These are phyloP conservation scores for Miniopterus natalensis DNA, from an alignment of 2,113 vertebrate genomes.

Conservation along the genomic window DNA sequence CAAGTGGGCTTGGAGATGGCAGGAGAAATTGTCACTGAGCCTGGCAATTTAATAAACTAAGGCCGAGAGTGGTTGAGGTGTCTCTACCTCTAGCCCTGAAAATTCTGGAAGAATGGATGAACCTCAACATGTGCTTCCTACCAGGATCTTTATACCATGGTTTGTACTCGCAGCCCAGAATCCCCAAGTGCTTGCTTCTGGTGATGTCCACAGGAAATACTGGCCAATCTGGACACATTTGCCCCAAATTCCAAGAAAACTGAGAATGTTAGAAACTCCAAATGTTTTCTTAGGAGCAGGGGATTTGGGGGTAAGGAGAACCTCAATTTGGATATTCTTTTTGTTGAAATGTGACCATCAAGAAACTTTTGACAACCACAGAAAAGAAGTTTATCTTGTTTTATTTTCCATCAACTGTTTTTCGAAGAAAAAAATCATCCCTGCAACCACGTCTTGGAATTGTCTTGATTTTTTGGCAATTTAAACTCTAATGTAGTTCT, in stretches of 20 bases:
- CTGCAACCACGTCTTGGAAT: slow-evolving; percentile 55
- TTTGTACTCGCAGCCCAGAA: not conserved
- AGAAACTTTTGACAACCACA: not conserved
- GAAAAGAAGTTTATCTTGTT: slow-evolving; percentile 34
- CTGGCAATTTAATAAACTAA: not conserved
- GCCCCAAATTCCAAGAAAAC: slow-evolving; percentile 7
- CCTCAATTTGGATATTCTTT: not conserved
- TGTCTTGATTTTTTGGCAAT: slow-evolving; percentile 65
- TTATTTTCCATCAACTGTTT: slow-evolving; percentile 24
- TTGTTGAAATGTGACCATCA: not conserved
- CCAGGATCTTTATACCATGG: not conserved
- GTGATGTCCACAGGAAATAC: not conserved
- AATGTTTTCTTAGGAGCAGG: not conserved
- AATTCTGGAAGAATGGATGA: not conserved
- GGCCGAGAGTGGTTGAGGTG: not conserved
- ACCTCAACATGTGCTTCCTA: not conserved
- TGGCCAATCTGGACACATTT: not conserved
- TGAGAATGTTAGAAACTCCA: not conserved
- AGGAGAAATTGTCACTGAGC: not conserved
- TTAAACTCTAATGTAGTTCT: slow-evolving; percentile 30
- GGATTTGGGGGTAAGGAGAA: not conserved
- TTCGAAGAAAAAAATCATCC: not conserved
- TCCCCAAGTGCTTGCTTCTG: slow-evolving; percentile 16
- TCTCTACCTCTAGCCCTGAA: not conserved
- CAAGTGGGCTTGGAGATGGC: not conserved